Evolutionary conservation across 2,113 vertebrate species (phyloP).

Genomic region (Poeciliopsis turrubarensis): DNA sequence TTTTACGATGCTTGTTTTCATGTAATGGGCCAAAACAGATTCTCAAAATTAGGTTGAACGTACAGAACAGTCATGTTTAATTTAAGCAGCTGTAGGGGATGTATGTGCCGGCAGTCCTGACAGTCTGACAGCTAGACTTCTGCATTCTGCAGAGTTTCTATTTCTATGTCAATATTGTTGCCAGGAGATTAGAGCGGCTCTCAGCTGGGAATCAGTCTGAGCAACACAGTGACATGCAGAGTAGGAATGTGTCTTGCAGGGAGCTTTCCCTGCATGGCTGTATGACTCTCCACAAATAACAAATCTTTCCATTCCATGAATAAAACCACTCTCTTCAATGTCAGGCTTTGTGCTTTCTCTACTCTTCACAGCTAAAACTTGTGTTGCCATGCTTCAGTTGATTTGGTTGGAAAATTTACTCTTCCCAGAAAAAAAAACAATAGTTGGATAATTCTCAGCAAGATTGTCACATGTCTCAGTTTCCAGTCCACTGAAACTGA

Average conservation of each 20-base stretch:
- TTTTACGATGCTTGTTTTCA: not conserved
- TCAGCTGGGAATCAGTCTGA: constrained; percentile 75
- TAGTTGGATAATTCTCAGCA: not conserved
- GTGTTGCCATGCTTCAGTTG: too few relatives aligned
- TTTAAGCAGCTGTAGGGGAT: constrained; percentile 35
- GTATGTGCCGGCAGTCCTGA: constrained; percentile 47
- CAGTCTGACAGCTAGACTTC: constrained; percentile 56
- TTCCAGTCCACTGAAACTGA: not conserved
- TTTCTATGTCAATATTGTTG: constrained; percentile 78
- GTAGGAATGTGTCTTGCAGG: constrained; percentile 76
- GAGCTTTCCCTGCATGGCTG: constrained; percentile 59
- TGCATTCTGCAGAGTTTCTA: constrained; percentile 69
- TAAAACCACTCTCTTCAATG: not conserved
- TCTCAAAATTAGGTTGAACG: not conserved
- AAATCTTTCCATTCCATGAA: constrained; percentile 2
- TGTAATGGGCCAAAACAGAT: not conserved
- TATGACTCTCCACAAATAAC: constrained; percentile 38
- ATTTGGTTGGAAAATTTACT: not conserved
- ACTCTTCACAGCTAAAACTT: not conserved
- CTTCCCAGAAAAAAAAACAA: not conserved
- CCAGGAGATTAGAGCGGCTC: constrained; percentile 79
- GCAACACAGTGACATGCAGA: constrained; percentile 74
- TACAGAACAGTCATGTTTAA: not conserved
- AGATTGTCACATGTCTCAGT: not conserved
- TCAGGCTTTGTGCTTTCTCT: not conserved